These are phyloP conservation scores for Phaethornis superciliosus DNA, from an alignment of 2,113 vertebrate genomes.

Conservation along the genomic window DNA sequence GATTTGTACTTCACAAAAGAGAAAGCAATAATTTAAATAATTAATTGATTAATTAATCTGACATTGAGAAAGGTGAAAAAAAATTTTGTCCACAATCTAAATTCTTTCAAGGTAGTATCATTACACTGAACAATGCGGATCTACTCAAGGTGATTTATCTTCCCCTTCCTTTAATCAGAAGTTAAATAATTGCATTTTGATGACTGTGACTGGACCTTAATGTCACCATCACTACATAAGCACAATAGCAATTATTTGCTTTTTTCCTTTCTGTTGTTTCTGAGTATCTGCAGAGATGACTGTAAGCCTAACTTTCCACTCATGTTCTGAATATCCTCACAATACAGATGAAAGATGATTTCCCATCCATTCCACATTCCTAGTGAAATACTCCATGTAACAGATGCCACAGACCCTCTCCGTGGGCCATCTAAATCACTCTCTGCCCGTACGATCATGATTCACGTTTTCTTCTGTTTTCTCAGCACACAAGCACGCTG, in stretches of 20 bases:
- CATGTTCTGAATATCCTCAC: background rate
- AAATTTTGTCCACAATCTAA: background rate
- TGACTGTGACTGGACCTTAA: background rate
- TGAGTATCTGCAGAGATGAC: background rate
- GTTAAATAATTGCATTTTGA: background rate
- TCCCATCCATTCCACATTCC: background rate
- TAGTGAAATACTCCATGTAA: background rate
- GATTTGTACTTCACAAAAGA: background rate
- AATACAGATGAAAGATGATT: background rate
- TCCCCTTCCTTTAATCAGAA: background rate
- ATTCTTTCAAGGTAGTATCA: background rate
- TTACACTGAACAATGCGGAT: background rate
- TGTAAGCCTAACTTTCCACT: background rate
- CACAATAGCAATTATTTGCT: background rate
- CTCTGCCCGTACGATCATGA: background rate
- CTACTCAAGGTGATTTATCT: fast-evolving
- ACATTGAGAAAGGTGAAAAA: background rate
- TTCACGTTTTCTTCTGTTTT: background rate
- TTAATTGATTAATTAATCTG: no score
- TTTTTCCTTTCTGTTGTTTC: background rate
- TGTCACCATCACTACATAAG: background rate
- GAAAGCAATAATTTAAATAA: no score
- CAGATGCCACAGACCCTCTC: background rate
- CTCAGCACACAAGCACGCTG: background rate
- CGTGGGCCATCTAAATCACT: background rate